Conservation (phyloP, 2,888 invertebrate genomes). For the Euzophera pinguis region DNA sequence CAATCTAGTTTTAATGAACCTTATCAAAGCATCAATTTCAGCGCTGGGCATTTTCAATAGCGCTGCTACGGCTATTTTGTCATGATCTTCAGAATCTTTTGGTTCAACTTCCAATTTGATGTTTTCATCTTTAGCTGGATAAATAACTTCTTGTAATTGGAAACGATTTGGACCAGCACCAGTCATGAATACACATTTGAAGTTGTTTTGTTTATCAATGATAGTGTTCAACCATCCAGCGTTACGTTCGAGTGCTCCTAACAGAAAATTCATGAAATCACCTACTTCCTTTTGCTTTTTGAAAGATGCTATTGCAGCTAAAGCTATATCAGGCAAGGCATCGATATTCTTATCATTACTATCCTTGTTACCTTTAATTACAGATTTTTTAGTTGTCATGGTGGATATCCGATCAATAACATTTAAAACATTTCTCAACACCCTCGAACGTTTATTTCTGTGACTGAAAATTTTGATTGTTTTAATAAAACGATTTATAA, state of each 20-base stretch:
- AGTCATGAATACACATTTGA: slow-evolving; percentile 59
- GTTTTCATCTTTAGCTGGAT: slow-evolving; percentile 49
- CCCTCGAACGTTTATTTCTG: slow-evolving; percentile 35
- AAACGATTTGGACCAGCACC: slow-evolving; percentile 69
- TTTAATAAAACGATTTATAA: slow-evolving; percentile 18
- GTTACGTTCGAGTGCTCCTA: slow-evolving; percentile 56
- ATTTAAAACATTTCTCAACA: slow-evolving; percentile 42
- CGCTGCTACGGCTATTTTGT: slow-evolving; percentile 65
- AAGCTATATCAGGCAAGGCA: slow-evolving; percentile 49
- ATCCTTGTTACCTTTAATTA: slow-evolving; percentile 37
- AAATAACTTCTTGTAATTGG: slow-evolving; percentile 62
- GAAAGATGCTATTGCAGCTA: slow-evolving; percentile 62
- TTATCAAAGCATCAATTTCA: slow-evolving; percentile 53
- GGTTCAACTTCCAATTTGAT: slow-evolving; percentile 62
- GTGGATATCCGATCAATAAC: slow-evolving; percentile 29
- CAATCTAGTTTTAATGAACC: slow-evolving; percentile 53
- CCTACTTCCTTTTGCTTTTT: slow-evolving; percentile 61
- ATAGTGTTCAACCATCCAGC: slow-evolving; percentile 58
- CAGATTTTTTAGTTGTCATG: slow-evolving; percentile 40
- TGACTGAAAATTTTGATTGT: slow-evolving; percentile 54
- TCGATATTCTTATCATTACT: slow-evolving; percentile 34
- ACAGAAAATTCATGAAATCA: slow-evolving; percentile 59
- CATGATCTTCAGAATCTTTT: slow-evolving; percentile 61
- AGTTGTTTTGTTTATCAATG: slow-evolving; percentile 52
- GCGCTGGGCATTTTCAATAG: slow-evolving; percentile 47